Percentiles rank a stretch among this genome's conserved stretches.
Conservation (phyloP, 2,888 invertebrate species). For the Cosmia pyralina region DNA sequence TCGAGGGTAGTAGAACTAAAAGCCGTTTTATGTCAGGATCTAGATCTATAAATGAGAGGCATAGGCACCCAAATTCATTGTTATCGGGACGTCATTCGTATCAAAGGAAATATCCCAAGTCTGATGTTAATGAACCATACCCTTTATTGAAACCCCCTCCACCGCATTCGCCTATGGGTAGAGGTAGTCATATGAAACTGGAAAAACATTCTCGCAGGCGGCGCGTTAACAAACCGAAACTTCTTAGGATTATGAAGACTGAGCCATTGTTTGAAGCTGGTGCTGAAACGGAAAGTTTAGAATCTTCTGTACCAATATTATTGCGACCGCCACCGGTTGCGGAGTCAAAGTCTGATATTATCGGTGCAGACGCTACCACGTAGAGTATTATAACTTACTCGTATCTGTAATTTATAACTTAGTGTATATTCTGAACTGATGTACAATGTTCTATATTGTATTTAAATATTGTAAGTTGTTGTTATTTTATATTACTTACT, state of each 20-base stretch:
- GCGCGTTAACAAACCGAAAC: slow-evolving; percentile 78
- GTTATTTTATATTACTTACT: slow-evolving; percentile 33
- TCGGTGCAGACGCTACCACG: slow-evolving; percentile 35
- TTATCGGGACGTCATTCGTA: slow-evolving; percentile 73
- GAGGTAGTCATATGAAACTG: slow-evolving; percentile 71
- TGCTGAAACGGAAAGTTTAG: slow-evolving; percentile 70
- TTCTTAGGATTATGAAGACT: slow-evolving; percentile 77
- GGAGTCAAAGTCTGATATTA: slow-evolving; percentile 75
- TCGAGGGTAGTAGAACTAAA: slow-evolving; percentile 77
- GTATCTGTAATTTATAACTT: slow-evolving; percentile 23
- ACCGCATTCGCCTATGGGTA: slow-evolving; percentile 72
- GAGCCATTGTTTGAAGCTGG: slow-evolving; percentile 83
- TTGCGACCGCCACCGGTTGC: slow-evolving; percentile 78
- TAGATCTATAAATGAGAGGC: slow-evolving; percentile 74
- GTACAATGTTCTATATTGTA: slow-evolving; percentile 64
- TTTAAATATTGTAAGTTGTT: slow-evolving; percentile 44
- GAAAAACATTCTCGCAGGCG: slow-evolving; percentile 79
- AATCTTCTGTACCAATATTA: slow-evolving; percentile 73
- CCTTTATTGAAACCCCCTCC: slow-evolving; percentile 87
- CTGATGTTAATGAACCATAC: slow-evolving; percentile 81
- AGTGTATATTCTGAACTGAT: slow-evolving; percentile 50
- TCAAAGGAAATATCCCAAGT: slow-evolving; percentile 81
- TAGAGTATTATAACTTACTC: slow-evolving; percentile 43
- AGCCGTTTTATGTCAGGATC: slow-evolving; percentile 69
- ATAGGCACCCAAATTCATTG: slow-evolving; percentile 77